Evolutionary conservation across 1,140 invertebrate species (phyloP).

Genomic region (Hetaerina americana): DNA sequence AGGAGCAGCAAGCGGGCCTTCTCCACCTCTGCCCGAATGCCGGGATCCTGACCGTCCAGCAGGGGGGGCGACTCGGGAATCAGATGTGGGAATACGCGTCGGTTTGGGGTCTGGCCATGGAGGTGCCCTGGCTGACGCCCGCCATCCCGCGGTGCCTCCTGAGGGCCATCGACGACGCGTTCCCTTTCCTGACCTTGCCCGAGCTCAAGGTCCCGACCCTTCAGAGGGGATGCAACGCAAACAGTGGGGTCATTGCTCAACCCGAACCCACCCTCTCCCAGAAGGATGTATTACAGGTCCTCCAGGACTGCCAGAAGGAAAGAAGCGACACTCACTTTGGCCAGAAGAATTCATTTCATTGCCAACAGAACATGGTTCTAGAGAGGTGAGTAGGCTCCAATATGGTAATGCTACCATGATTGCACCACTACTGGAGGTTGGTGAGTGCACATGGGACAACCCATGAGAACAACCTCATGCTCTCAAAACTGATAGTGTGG

Average conservation of each 20-base stretch:
- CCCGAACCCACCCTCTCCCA: neutral
- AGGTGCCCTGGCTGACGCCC: constrained; percentile 12
- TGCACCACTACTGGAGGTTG: no score
- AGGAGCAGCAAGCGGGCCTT: neutral
- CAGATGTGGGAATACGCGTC: constrained; percentile 20
- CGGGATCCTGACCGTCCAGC: constrained; percentile 15
- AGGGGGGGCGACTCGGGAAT: constrained; percentile 24
- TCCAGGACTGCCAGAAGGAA: neutral
- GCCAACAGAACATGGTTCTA: neutral
- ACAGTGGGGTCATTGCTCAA: neutral
- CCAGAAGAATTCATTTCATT: neutral
- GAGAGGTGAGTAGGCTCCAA: neutral
- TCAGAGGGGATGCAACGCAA: neutral
- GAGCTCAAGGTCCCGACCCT: constrained; percentile 12
- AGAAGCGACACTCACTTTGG: neutral
- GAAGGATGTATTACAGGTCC: neutral
- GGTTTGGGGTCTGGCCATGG: constrained; percentile 14
- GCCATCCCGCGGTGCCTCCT: neutral
- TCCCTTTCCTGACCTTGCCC: neutral
- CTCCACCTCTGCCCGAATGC: neutral
- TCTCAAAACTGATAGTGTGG: no score
- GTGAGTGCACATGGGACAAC: no score
- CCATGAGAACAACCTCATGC: no score
- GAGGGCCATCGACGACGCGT: constrained; percentile 5
- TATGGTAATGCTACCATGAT: no score